Percentiles rank a stretch among this genome's conserved stretches.
Conservation (phyloP, 1,140 invertebrate species). For the Chelonus insularis region DNA sequence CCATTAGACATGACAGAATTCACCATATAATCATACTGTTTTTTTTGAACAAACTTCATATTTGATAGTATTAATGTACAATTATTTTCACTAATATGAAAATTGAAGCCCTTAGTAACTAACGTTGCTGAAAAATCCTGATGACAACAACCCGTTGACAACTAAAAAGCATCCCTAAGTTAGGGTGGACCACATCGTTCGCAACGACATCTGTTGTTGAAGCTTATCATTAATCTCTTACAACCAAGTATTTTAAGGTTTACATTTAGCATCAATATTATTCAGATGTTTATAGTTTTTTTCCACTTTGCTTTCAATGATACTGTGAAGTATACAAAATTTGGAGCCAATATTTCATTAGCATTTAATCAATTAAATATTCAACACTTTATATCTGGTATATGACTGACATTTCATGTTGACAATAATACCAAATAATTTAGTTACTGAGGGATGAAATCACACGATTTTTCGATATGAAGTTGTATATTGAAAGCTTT, state of each 20-base stretch:
- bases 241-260: slow-evolving; percentile 35
- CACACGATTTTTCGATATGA: slow-evolving; percentile 11
- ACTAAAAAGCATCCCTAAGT: slow-evolving; percentile 30
- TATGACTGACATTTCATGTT: neutral
- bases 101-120: neutral
- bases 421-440: slow-evolving; percentile 8
- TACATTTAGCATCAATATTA: slow-evolving; percentile 41
- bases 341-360: too few relatives aligned
- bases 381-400: neutral
- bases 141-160: slow-evolving; percentile 30
- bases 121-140: slow-evolving; percentile 5
- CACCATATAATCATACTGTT: neutral
- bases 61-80: too few relatives aligned
- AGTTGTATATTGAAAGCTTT: slow-evolving; percentile 4
- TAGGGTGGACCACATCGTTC: slow-evolving; percentile 47
- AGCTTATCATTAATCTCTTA: slow-evolving; percentile 32
- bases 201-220: slow-evolving; percentile 42
- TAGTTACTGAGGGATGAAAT: slow-evolving; percentile 17
- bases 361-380: too few relatives aligned
- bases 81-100: too few relatives aligned
- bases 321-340: too few relatives aligned
- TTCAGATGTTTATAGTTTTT: slow-evolving; percentile 17
- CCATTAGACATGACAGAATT: neutral
- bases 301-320: slow-evolving; percentile 7
- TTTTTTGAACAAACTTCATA: too few relatives aligned